Percentiles rank a stretch among this genome's conserved stretches.
These are phyloP conservation scores for Gerris buenoi DNA, from an alignment of 1,140 invertebrate genomes.

Conservation along the genomic window DNA sequence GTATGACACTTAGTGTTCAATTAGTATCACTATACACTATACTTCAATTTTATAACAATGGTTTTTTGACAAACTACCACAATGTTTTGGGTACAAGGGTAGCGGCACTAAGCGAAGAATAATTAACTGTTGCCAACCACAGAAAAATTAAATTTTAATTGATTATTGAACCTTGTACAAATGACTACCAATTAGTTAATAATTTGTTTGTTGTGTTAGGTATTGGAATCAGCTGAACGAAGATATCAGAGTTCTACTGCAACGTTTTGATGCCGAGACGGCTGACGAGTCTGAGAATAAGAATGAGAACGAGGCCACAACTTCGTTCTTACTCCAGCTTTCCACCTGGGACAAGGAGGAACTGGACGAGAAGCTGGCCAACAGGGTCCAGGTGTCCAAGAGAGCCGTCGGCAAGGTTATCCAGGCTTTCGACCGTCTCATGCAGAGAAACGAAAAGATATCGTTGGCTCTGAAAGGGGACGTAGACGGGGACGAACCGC, in stretches of 20 bases:
- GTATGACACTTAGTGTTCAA: too few species aligned
- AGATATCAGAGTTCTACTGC: slow-evolving; percentile 83
- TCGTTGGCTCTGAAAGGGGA: slow-evolving; percentile 74
- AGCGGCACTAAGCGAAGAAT: too few species aligned
- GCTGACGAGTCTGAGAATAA: slow-evolving; percentile 90
- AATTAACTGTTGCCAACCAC: too few species aligned
- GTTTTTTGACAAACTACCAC: too few species aligned
- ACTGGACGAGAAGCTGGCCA: slow-evolving; percentile 85
- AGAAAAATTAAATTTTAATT: too few species aligned
- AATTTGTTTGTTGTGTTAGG: too few species aligned
- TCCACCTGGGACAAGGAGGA: slow-evolving; percentile 97
- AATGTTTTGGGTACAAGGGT: too few species aligned
- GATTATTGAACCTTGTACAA: too few species aligned
- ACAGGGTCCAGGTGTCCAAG: slow-evolving; percentile 82
- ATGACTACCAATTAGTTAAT: too few species aligned
- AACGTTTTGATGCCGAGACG: slow-evolving; percentile 93
- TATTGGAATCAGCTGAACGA: slow-evolving; percentile 98
- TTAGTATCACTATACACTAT: too few species aligned
- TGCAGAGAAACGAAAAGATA: slow-evolving; percentile 85
- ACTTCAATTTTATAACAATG: too few species aligned
- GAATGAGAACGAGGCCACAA: slow-evolving; percentile 93
- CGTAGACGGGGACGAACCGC: slow-evolving; percentile 47
- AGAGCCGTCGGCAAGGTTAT: slow-evolving; percentile 89
- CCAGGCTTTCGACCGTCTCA: slow-evolving; percentile 86
- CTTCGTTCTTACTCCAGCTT: slow-evolving; percentile 87